Percentiles rank a stretch among this genome's conserved stretches.
Evolutionary conservation across 2,888 invertebrate genomes (phyloP).

Genomic region (Athripsodes cinereus): DNA sequence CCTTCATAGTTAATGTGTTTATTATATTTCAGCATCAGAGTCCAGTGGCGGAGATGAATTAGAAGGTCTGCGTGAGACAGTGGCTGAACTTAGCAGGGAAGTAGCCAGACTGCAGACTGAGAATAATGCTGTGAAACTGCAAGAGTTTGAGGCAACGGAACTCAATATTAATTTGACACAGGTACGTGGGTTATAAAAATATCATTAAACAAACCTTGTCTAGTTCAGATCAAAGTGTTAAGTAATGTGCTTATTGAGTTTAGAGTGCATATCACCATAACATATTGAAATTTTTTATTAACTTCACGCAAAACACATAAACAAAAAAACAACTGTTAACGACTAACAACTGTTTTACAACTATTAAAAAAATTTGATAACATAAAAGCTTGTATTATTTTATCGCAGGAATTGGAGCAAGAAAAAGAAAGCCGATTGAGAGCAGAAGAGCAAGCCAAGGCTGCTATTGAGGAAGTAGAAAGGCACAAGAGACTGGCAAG

Average conservation of each 20-base stretch:
- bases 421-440: conserved; percentile 42
- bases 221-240: no score
- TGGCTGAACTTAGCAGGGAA: conserved; percentile 57
- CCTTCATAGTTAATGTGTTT: no score
- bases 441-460: conserved; percentile 51
- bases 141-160: conserved; percentile 68
- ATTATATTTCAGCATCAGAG: conserved; percentile 37
- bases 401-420: conserved; percentile 46
- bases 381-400: no score
- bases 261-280: no score
- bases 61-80: conserved; percentile 62
- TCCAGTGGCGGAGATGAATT: conserved; percentile 55
- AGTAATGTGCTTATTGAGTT: no score
- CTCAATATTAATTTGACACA: conserved; percentile 51
- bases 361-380: no score
- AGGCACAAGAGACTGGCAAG: conserved; percentile 60
- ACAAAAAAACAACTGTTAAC: no score
- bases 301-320: no score
- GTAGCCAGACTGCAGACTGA: conserved; percentile 63
- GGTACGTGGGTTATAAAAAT: no score
- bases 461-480: conserved; percentile 49
- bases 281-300: no score
- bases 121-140: conserved; percentile 54
- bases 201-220: no score
- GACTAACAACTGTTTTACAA: no score